Percentiles rank a stretch among this genome's conserved stretches.
Evolutionary conservation across 2,113 vertebrate species (phyloP).

Genomic region (Carlito syrichta): DNA sequence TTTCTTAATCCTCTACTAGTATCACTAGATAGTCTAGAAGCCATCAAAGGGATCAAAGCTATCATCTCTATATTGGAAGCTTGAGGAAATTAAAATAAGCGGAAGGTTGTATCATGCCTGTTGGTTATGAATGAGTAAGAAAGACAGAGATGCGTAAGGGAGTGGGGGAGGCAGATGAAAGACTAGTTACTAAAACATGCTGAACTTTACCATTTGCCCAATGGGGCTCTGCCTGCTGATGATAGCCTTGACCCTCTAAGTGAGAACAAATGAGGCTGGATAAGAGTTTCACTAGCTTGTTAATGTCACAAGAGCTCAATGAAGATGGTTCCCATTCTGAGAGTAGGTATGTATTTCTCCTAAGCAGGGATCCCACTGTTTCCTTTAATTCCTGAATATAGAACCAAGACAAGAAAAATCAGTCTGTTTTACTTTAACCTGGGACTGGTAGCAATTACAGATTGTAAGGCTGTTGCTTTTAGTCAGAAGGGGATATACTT

Average conservation of each 20-base stretch:
- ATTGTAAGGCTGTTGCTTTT: background rate
- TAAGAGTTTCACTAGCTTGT: slow-evolving; percentile 21
- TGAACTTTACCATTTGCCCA: background rate
- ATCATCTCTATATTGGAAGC: background rate
- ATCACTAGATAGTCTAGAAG: background rate
- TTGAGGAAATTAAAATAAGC: background rate
- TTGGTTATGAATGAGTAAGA: background rate
- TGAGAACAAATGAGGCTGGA: slow-evolving; percentile 20
- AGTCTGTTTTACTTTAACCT: background rate
- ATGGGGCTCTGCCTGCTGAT: background rate
- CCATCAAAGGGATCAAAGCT: background rate
- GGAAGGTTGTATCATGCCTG: background rate
- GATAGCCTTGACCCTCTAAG: background rate
- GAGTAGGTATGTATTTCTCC: slow-evolving; percentile 20
- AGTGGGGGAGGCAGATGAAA: no score
- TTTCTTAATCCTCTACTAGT: background rate
- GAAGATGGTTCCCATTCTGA: background rate
- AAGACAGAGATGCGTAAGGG: background rate
- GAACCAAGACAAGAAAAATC: background rate
- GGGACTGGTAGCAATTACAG: background rate
- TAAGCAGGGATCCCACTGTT: slow-evolving; percentile 66
- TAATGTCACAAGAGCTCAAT: background rate
- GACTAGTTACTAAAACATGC: background rate
- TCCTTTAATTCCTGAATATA: slow-evolving; percentile 61
- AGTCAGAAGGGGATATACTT: background rate